phyloP scores from a whole-genome alignment of 2,888 invertebrate species.

The Anthrax anthrax region DNA sequence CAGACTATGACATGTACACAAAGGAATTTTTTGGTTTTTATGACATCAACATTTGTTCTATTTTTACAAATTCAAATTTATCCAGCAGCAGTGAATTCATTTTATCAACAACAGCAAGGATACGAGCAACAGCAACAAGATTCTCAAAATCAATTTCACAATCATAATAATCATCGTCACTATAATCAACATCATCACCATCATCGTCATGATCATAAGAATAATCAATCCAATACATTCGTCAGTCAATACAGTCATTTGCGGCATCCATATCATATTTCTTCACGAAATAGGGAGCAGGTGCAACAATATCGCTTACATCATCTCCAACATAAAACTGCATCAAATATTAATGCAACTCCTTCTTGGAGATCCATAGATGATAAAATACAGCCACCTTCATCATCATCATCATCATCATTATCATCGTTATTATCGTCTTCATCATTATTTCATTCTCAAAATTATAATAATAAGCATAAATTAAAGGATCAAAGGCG shows the following conservation, averaged over 20 bases:
- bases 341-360: background rate
- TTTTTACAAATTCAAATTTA: background rate
- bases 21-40: constrained; percentile 2
- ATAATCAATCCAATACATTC: background rate
- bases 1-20: constrained; percentile 6
- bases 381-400: background rate
- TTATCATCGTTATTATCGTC: no score
- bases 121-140: background rate
- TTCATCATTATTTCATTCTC: no score
- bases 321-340: background rate
- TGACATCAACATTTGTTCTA: background rate
- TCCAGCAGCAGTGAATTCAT: background rate
- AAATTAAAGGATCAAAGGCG: no score
- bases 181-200: constrained; percentile 1
- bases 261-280: background rate
- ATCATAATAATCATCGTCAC: background rate
- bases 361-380: background rate
- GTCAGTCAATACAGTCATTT: background rate
- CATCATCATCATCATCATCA: constrained; percentile 1
- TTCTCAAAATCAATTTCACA: background rate
- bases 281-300: background rate
- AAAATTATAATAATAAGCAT: no score
- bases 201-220: background rate
- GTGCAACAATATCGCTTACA: background rate
- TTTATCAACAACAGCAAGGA: no score